Evolutionary conservation across 2,888 invertebrate species (phyloP).

Genomic region (Scaptomyza parva): DNA sequence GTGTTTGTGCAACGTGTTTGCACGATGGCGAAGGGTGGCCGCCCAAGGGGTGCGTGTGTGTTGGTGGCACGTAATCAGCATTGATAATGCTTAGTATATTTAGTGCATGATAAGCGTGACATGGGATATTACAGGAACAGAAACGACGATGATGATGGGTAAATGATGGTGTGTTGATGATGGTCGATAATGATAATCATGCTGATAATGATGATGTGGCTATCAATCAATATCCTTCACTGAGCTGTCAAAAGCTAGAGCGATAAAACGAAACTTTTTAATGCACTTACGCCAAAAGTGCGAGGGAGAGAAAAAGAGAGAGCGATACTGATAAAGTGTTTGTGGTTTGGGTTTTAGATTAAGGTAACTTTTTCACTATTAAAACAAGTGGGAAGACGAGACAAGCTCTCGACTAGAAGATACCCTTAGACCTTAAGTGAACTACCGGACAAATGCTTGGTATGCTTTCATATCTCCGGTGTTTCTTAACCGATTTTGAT

Average conservation of each 20-base stretch:
- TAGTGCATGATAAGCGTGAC: conserved; percentile 55
- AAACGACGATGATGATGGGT: not conserved
- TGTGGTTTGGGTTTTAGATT: too few species aligned
- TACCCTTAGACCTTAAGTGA: too few species aligned
- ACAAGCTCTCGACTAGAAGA: too few species aligned
- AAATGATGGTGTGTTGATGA: too few species aligned
- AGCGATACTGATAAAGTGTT: too few species aligned
- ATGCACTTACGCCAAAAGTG: not conserved
- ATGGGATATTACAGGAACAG: not conserved
- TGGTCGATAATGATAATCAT: not conserved
- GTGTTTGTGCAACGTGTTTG: conserved; percentile 55
- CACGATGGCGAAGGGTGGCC: not conserved
- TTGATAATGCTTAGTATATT: conserved; percentile 46
- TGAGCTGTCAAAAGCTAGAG: not conserved
- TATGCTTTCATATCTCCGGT: too few species aligned
- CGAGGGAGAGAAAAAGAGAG: too few species aligned
- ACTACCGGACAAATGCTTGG: too few species aligned
- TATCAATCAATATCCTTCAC: conserved; percentile 31
- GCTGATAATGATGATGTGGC: not conserved
- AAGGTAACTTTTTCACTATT: too few species aligned
- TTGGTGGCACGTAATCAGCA: conserved; percentile 46
- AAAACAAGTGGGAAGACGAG: too few species aligned
- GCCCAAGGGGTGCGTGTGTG: not conserved
- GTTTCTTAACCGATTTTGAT: too few species aligned
- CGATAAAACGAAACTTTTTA: conserved; percentile 13